These are phyloP conservation scores for Thaleichthys pacificus DNA, from an alignment of 2,797 vertebrate genomes.

Conservation along the genomic window DNA sequence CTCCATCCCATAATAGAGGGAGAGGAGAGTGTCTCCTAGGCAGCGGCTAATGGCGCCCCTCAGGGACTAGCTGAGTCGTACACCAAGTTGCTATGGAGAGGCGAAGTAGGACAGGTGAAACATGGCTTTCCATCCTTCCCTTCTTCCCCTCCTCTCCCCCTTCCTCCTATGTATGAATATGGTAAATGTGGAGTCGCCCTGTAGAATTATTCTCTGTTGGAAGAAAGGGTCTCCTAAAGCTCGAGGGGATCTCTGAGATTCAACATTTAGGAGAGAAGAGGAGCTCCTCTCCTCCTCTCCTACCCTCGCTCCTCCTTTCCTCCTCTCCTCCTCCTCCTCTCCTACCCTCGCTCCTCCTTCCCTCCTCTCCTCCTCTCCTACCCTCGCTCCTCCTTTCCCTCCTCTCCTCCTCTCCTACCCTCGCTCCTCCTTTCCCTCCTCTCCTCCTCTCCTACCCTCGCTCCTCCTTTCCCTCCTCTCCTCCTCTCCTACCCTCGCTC, in stretches of 20 bases:
- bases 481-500: slow-evolving; percentile 47
- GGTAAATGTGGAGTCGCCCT: slow-evolving; percentile 73
- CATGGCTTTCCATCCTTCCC: slow-evolving; percentile 20
- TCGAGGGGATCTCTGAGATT: slow-evolving; percentile 65
- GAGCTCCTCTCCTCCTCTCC: slow-evolving; percentile 52
- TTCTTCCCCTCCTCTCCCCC: slow-evolving; percentile 50
- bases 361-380: slow-evolving; percentile 18
- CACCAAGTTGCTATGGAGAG: slow-evolving; percentile 16
- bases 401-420: slow-evolving; percentile 12
- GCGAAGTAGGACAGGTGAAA: slow-evolving; percentile 69
- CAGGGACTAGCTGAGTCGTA: slow-evolving; percentile 56
- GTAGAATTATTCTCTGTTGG: slow-evolving; percentile 73
- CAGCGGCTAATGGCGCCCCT: slow-evolving; percentile 66
- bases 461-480: neutral
- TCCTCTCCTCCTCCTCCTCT: slow-evolving; percentile 39
- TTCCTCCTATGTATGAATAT: slow-evolving; percentile 71
- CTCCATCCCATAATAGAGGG: slow-evolving; percentile 49
- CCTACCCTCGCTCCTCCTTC: neutral
- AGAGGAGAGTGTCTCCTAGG: slow-evolving; percentile 47
- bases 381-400: neutral
- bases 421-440: slow-evolving; percentile 34
- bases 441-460: slow-evolving; percentile 22
- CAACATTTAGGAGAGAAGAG: slow-evolving; percentile 64
- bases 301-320: slow-evolving; percentile 38
- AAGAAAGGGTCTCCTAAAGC: slow-evolving; percentile 64